Evolutionary conservation across 2,888 invertebrate genomes (phyloP), one percentile per base, ranked within the genome.

Genomic region (Pandemis heparana): DNA sequence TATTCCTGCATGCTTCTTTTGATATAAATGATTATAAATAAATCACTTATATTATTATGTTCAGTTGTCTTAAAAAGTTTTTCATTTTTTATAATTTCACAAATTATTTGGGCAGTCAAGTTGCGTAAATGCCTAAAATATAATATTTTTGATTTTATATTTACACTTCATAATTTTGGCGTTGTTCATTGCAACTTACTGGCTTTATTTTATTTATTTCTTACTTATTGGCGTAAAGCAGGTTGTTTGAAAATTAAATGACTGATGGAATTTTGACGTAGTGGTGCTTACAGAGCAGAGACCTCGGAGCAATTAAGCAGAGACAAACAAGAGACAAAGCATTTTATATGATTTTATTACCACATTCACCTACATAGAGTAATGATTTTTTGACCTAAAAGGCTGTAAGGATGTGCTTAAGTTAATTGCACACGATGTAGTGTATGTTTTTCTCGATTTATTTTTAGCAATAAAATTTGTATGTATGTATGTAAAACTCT

Each of bases 131-230:
- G 56, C 12, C n/a, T 23, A 56, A 23, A 23, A 14, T 38, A 14
- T 38, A n/a, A 23, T 38, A 38, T 38, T 59, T 10, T 32, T 60
- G 12, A 60, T 60, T 60, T 60, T 60, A 38, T 38, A n/a, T 38
- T 60, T 32, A 32, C 53, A 53, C 53, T 60, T 60, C 38, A 23
- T n/a, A 60, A 38, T 56, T 56, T 56, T 56, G 23, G 39, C n/a
- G 10, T 6, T 60, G 38, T 39, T 38, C 38, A 60, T 38, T 60
- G 39, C 32, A 38, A n/a, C 10, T 12, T 39, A 60, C 39, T 60
- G 53, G n/a, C 8, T 51, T n/a, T 43, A 43, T 23, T 4, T 56
- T 56, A 23, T 18, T 56, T 56, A 18, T 23, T 18, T 23, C 10
- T 56, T 18, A 23, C 10, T 56, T 14, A 16, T 48, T 48, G 48